A percentile compares a stretch with the other conserved stretches of the same genome.
Conservation (phyloP, 2,113 vertebrate species). For the Grallaria varia region DNA sequence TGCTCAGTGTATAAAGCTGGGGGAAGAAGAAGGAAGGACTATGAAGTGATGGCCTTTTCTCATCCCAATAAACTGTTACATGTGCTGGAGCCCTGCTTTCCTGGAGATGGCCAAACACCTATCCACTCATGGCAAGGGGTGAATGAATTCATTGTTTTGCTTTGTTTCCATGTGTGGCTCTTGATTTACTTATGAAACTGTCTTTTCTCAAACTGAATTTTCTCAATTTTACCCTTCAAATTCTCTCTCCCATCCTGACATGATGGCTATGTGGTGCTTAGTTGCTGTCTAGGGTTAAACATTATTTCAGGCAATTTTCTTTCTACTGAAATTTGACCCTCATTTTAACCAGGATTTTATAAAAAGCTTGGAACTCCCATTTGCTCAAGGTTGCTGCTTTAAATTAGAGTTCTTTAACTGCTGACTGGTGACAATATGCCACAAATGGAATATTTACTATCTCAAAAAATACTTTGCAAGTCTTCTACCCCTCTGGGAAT, state of each 20-base stretch:
- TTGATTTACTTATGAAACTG: neutral
- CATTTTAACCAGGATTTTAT: neutral
- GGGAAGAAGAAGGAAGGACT: neutral
- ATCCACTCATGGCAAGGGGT: neutral
- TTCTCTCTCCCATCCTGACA: neutral
- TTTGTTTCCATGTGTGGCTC: neutral
- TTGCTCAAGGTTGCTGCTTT: neutral
- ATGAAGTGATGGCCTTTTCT: neutral
- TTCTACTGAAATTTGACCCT: constrained; percentile 5
- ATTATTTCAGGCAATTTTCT: neutral
- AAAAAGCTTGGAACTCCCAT: neutral
- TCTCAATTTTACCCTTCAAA: neutral
- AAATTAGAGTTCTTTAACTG: neutral
- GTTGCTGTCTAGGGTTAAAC: neutral
- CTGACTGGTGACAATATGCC: neutral
- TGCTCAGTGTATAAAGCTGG: neutral
- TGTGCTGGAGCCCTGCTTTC: neutral
- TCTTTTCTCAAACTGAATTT: neutral
- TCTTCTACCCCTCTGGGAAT: neutral
- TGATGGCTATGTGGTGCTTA: neutral
- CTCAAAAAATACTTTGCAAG: neutral
- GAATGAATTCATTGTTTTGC: neutral
- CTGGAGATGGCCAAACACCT: neutral
- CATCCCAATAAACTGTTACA: neutral
- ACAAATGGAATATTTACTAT: neutral